Base-by-base conservation (phyloP, 2,888 invertebrate species). In the Leptothorax acervorum region DNA sequence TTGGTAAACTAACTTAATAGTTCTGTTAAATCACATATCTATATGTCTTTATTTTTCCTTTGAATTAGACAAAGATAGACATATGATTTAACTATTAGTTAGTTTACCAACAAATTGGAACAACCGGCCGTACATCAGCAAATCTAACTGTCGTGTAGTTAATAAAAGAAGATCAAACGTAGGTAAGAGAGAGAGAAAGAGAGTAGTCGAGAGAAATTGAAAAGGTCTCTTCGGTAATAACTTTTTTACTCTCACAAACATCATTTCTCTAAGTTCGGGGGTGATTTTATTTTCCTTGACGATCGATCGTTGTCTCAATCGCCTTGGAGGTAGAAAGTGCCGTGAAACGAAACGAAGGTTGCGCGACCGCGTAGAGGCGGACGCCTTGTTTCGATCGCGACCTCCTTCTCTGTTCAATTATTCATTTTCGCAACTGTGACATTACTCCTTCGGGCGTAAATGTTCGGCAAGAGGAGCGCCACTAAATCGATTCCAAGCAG, bases 271-370 rank as follows among this genome's bases (percentile, higher is more conserved):
- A 35, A 65, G 23, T 63, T 48, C n/a, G n/a, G 5, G 76, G 45
- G 60, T 60, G 48, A 48, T 60, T 79, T 73, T 71, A 48, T 79
- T 62, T 57, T n/a, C 23, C 11, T 48, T n/a, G 23, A n/a, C 48
- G 9, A n/a, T 28, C 18, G 45, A 73, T 42, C 35, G 53, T 53
- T 28, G 68, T 57, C 71, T 83, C 87, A 88, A 90, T 90, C 86
- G 89, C 90, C 90, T 90, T 86, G 88, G 81, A 90, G 88, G 90
- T 90, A 90, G 90, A 90, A 90, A 90, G 90, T 90, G 73, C 87
- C 85, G 75, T 83, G 87, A 82, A 89, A 85, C 84, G 57, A 88
- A 85, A 81, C 88, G 89, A 89, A 90, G 89, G 90, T 85, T 88
- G 84, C 83, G 85, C 83, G 87, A 87, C 5, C 35, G 35, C 84